Evolutionary conservation across 1,140 invertebrate genomes (phyloP).

Genomic region (Forficula auricularia): DNA sequence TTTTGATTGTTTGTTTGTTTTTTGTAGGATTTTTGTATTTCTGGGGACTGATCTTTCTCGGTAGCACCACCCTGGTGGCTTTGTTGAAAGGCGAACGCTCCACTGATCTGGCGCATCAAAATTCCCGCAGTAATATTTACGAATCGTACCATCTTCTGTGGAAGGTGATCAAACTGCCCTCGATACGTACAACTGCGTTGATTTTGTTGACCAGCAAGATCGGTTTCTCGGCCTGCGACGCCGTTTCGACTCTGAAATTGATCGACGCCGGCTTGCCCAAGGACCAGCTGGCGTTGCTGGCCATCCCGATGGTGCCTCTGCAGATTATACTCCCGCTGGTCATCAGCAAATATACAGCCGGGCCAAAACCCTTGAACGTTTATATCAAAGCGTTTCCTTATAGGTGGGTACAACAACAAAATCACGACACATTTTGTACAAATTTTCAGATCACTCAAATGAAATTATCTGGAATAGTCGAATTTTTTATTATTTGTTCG

Average conservation of each 20-base stretch:
- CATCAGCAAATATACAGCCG: conserved; percentile 74
- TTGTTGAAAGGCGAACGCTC: conserved; percentile 73
- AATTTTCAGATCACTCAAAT: conserved; percentile 1
- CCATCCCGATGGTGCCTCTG: conserved; percentile 80
- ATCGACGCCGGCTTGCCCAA: conserved; percentile 91
- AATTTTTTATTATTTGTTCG: too few relatives aligned
- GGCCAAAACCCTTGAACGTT: conserved; percentile 70
- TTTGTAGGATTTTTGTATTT: conserved; percentile 75
- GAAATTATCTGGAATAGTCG: too few relatives aligned
- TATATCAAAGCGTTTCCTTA: conserved; percentile 81
- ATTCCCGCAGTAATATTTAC: neutral
- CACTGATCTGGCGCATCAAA: conserved; percentile 21
- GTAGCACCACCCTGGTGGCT: conserved; percentile 77
- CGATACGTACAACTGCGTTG: conserved; percentile 56
- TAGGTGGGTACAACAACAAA: too few relatives aligned
- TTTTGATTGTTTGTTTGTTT: conserved; percentile 14
- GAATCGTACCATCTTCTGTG: conserved; percentile 70
- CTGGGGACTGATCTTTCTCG: conserved; percentile 84
- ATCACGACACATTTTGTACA: neutral
- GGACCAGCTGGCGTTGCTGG: conserved; percentile 80
- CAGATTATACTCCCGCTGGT: conserved; percentile 85
- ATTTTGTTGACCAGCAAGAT: conserved; percentile 87
- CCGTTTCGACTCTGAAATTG: conserved; percentile 83
- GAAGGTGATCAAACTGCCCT: conserved; percentile 66
- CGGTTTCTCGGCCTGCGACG: conserved; percentile 90